phyloP scores from a whole-genome alignment of 1,140 invertebrate genomes.

The Whitmania pigra region DNA sequence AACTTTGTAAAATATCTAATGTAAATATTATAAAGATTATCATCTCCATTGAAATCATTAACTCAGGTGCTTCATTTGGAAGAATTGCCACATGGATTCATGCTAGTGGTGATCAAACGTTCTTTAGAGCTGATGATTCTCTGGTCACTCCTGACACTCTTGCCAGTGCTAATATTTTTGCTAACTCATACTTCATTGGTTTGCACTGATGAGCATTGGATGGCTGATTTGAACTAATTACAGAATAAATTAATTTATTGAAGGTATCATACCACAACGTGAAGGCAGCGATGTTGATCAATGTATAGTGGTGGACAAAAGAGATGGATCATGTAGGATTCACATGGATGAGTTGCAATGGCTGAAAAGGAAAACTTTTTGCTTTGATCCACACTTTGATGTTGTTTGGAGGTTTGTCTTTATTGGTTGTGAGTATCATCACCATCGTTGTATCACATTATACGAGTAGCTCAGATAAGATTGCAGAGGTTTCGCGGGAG shows the following conservation, averaged over 20 bases:
- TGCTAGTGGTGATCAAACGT: conserved; percentile 86
- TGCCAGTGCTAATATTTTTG: conserved; percentile 69
- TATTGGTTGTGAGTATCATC: no score
- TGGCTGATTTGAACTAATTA: neutral
- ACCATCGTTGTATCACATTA: no score
- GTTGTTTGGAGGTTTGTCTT: conserved; percentile 48
- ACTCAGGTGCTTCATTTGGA: conserved; percentile 46
- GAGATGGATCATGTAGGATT: conserved; percentile 70
- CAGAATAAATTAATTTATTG: no score
- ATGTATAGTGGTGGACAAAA: conserved; percentile 67
- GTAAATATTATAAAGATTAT: no score
- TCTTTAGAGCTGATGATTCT: conserved; percentile 79
- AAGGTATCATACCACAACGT: neutral
- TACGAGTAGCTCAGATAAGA: no score
- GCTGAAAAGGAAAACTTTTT: conserved; percentile 51
- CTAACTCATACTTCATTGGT: conserved; percentile 73
- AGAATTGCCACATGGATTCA: conserved; percentile 81
- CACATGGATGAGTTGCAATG: conserved; percentile 54
- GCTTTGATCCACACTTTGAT: conserved; percentile 64
- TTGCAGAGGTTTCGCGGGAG: no score
- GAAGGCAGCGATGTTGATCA: conserved; percentile 30
- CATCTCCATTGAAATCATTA: no score
- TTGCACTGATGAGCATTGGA: neutral
- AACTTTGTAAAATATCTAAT: no score
- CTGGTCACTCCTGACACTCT: conserved; percentile 77